phyloP scores from a whole-genome alignment of 2,113 vertebrate species.

The Eonycteris spelaea region DNA sequence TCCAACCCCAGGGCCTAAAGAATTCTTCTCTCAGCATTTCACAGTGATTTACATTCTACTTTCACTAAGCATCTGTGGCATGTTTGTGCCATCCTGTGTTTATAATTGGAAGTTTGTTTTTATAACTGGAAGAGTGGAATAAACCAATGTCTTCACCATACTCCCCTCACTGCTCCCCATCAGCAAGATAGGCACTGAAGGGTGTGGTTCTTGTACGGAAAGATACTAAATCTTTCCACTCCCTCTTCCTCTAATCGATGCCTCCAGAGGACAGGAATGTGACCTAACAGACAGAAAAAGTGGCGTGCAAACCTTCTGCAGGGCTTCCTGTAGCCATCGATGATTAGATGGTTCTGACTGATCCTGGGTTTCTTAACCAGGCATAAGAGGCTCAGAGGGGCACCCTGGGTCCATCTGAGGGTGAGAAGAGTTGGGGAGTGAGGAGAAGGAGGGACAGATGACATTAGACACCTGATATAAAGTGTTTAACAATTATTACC shows the following conservation, averaged over 20 bases:
- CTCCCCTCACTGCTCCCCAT: too few species aligned
- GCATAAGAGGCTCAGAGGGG: background rate
- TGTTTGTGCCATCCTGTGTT: background rate
- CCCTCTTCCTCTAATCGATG: background rate
- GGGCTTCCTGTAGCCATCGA: background rate
- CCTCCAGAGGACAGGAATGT: background rate
- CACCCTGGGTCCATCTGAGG: background rate
- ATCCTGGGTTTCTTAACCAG: background rate
- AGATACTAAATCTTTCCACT: background rate
- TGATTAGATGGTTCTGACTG: background rate
- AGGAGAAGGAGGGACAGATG: accelerated
- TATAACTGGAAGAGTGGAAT: background rate
- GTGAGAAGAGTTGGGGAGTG: background rate
- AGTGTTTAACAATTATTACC: background rate
- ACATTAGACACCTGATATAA: background rate
- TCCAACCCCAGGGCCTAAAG: background rate
- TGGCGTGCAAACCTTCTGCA: background rate
- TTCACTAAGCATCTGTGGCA: background rate
- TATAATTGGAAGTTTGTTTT: background rate
- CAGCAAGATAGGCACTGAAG: background rate
- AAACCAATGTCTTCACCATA: background rate
- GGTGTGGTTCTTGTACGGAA: background rate
- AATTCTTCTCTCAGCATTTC: background rate
- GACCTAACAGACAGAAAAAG: background rate
- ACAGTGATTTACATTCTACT: background rate